These are phyloP conservation scores for Steinernema khuongi DNA, from an alignment of 1,140 invertebrate genomes.

Conservation along the genomic window DNA sequence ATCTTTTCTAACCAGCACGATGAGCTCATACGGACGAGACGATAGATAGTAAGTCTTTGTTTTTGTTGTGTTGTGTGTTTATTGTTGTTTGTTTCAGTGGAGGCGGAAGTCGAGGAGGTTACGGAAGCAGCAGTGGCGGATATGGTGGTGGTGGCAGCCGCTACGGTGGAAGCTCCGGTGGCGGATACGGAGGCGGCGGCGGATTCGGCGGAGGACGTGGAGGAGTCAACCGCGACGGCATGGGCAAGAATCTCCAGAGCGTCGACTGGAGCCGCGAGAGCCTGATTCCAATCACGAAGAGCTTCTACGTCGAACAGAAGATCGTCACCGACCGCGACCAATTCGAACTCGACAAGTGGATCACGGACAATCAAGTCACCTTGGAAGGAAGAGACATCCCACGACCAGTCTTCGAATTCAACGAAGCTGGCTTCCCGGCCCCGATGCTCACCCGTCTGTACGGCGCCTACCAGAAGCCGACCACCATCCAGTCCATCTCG, in stretches of 20 bases:
- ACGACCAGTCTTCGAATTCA: slow-evolving; percentile 22
- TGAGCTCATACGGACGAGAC: background rate
- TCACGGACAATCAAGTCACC: slow-evolving; percentile 18
- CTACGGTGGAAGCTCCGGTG: background rate
- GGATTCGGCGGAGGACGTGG: background rate
- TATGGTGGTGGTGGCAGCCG: background rate
- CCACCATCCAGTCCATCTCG: slow-evolving; percentile 45
- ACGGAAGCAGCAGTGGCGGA: background rate
- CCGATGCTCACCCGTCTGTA: slow-evolving; percentile 16
- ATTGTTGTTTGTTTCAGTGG: background rate
- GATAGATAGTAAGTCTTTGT: background rate
- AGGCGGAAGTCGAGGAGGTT: background rate
- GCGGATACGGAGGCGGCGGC: background rate
- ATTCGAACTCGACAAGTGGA: slow-evolving; percentile 15
- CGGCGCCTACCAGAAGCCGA: slow-evolving; percentile 37
- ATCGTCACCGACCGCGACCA: background rate
- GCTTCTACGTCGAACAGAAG: background rate
- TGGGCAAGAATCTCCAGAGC: background rate
- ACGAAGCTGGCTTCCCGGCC: slow-evolving; percentile 8
- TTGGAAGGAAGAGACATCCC: slow-evolving; percentile 17
- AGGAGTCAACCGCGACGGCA: background rate
- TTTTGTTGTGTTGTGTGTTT: background rate
- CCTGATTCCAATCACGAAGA: background rate
- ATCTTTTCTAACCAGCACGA: too few relatives aligned
- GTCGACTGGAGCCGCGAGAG: background rate